Evolutionary conservation across 1,140 invertebrate genomes (phyloP).

Genomic region (Caligus rogercresseyi): DNA sequence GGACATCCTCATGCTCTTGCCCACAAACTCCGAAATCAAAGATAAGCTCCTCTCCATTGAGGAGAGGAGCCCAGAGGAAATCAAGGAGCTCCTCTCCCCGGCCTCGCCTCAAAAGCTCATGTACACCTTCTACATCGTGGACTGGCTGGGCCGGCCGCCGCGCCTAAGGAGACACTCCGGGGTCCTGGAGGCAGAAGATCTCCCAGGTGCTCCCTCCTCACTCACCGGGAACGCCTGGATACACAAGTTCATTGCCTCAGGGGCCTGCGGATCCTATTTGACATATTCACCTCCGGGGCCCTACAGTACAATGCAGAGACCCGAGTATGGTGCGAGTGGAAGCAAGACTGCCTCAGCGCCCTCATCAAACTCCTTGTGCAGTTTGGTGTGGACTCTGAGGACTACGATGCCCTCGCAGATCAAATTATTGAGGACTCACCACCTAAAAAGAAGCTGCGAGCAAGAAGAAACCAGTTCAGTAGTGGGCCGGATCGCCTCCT

Average conservation of each 20-base stretch:
- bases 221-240: constrained; percentile 38
- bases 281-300: constrained; percentile 71
- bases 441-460: constrained; percentile 14
- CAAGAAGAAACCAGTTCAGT: neutral
- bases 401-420: constrained; percentile 25
- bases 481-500: constrained; percentile 11
- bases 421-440: constrained; percentile 24
- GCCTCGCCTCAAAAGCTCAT: constrained; percentile 77
- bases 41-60: constrained; percentile 57
- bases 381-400: constrained; percentile 23
- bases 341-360: constrained; percentile 75
- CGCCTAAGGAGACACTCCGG: constrained; percentile 31
- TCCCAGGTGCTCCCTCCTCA: neutral
- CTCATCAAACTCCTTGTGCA: constrained; percentile 51
- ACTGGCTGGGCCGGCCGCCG: constrained; percentile 39
- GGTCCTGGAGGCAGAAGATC: constrained; percentile 20
- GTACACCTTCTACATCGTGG: constrained; percentile 83
- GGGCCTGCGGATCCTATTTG: constrained; percentile 70
- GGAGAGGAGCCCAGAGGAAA: constrained; percentile 22
- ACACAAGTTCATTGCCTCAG: constrained; percentile 59
- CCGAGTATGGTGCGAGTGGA: constrained; percentile 62
- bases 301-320: constrained; percentile 24
- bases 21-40: constrained; percentile 64
- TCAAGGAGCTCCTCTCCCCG: constrained; percentile 51
- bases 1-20: constrained; percentile 77